Base-by-base conservation (phyloP, 37 sponge, comb jelly and placozoan genomes). In the Halisarca cf. caerulea region DNA sequence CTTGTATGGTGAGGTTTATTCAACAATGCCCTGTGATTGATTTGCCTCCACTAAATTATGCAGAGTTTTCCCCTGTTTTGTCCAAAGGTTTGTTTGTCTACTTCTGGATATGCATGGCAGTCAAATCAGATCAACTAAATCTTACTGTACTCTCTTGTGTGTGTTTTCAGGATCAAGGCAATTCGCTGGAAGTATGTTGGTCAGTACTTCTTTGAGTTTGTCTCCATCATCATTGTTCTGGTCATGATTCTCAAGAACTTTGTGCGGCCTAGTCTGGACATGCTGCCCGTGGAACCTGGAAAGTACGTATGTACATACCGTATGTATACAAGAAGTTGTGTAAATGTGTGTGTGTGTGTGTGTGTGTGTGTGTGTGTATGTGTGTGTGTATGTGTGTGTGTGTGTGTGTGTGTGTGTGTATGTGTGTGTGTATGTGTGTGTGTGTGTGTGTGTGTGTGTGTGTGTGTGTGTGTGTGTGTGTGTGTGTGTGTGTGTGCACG, bases 181-280 rank as follows among this genome's bases (percentile, higher is more conserved):
- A 86, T 82, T 6, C 44, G 87, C 1, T 86, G 87, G 87, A 80
- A 18, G 15, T 83, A 86, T 55, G 87, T 57, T 51, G 38, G 57
- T n/a, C 45, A 82, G 39, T 74, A 86, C 53, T 82, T 85, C 64
- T 38, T 70, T 5, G 66, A 85, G 81, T 61, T 85, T 53, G 39
- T 78, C 47, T 51, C 27, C 55, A 69, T 75, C 45, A 74, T 74
- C 41, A 37, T 74, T 15, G 44, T 74, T 18, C 20, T 43, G 24
- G 77, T 74, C 45, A 74, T 74, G 77, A 24, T 37, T 11, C 45
- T 74, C 44, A 74, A 74, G 77, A 74, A 74, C 44, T 74, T 74
- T 37, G 36, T 74, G n/a, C 77, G 77, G 2, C 77, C 77, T 41
- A 25, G 44, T 3, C 11, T 74, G 20, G 45, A 44, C 14, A 42